Evolutionary conservation across 2,797 vertebrate species (phyloP), one percentile per base, ranked within the genome.

Genomic region (Otolemur crassicaudatus): DNA sequence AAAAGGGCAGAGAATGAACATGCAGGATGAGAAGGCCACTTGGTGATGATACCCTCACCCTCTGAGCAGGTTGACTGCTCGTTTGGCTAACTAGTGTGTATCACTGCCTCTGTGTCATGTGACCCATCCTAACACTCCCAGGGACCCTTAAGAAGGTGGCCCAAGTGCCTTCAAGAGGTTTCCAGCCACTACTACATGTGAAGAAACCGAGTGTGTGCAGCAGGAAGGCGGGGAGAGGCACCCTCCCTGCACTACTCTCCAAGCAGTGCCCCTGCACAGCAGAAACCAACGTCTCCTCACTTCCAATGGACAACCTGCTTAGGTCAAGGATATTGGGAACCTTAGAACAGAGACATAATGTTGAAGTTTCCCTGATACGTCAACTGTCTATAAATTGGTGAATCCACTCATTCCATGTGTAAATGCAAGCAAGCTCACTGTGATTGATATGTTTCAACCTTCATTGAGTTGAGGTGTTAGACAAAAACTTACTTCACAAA

Each of bases 11-110:
- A 13, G 43, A n/a, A 46, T 10, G 58, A 58, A 34, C 29, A 23
- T 3, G 2, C 0, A 20, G 34, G 10, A 12, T 14, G 13, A 2
- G 3, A 63, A 60, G 77, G 29, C 16, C 69, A 20, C 46, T 2
- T 61, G 69, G 11, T 14, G 3, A 0, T 1, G 8, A 17, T 9
- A 34, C 3, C 5, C 8, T 25, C 3, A 29, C 31, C 11, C 22
- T 4, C 0, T 3, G 17, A 40, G 49, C 11, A 46, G 22, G 61
- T 8, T 34, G 37, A 90, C 49, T 9, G 37, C 31, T 67, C 56
- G 7, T 40, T 14, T 0, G 13, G 70, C 12, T 75, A 53, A 63
- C 10, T 7, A 11, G 5, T 14, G 27, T 0, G 5, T 70, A 40
- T 22, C 31, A 7, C 25, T 43, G 91, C 56, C 46, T 81, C 22